Evolutionary conservation across 2,113 vertebrate species (phyloP).

Genomic region (Macquaria australasica): DNA sequence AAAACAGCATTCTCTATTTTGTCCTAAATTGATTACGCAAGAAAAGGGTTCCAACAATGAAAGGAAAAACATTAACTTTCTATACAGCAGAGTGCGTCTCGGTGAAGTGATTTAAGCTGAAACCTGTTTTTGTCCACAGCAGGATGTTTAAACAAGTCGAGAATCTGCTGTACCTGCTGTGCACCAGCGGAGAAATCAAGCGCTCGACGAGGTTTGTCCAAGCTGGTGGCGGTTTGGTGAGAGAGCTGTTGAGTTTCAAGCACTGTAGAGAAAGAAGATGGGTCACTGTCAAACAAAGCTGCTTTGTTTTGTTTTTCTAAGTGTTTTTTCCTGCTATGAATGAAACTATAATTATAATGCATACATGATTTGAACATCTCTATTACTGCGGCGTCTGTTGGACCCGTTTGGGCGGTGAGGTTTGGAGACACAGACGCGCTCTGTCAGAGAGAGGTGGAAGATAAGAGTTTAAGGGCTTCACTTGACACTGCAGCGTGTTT

Average conservation of each 20-base stretch:
- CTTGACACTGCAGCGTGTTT: not conserved
- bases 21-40: too few relatives aligned
- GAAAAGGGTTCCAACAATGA: too few relatives aligned
- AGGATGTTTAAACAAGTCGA: too few relatives aligned
- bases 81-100: too few relatives aligned
- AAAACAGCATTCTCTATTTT: too few relatives aligned
- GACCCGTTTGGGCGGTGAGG: too few relatives aligned
- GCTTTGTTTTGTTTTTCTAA: not conserved
- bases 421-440: not conserved
- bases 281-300: not conserved
- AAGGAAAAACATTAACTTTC: too few relatives aligned
- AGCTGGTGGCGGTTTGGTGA: not conserved
- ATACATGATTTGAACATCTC: not conserved
- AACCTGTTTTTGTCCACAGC: too few relatives aligned
- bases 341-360: not conserved
- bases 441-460: slow-evolving; percentile 16
- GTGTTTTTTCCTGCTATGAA: not conserved
- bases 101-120: too few relatives aligned
- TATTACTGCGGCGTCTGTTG: rapidly evolving
- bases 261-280: not conserved
- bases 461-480: not conserved
- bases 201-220: not conserved
- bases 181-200: not conserved
- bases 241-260: not conserved
- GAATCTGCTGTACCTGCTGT: slow-evolving; percentile 26